Evolutionary conservation across 2,113 vertebrate species (phyloP).

Genomic region (Anser cygnoides): DNA sequence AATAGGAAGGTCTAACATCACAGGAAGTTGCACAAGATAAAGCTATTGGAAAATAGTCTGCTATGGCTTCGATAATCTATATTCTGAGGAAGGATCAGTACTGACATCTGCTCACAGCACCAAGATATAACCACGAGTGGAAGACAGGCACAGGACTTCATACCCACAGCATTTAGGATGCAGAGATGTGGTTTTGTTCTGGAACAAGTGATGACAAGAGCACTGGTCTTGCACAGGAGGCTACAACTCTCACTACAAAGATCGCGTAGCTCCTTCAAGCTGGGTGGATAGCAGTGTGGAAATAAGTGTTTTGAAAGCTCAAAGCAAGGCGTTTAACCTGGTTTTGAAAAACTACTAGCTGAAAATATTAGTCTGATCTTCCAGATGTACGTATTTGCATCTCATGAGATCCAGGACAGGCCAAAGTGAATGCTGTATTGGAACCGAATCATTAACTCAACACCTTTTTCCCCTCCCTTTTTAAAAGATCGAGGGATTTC

Average conservation of each 20-base stretch:
- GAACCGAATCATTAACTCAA: background rate
- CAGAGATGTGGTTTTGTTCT: background rate
- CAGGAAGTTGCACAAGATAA: background rate
- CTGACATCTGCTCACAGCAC: background rate
- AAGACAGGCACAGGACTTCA: background rate
- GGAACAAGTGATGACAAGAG: background rate
- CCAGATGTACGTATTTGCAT: background rate
- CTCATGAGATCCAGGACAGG: background rate
- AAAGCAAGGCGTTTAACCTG: background rate
- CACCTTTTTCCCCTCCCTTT: background rate
- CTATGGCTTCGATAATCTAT: background rate
- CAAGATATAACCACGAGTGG: background rate
- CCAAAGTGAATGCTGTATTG: background rate
- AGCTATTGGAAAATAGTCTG: background rate
- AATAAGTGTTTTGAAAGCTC: background rate
- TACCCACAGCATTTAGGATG: fast-evolving
- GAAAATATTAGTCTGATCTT: background rate
- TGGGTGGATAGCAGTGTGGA: background rate
- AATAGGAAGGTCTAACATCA: background rate
- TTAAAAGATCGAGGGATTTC: background rate
- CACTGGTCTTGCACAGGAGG: fast-evolving
- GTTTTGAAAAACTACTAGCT: background rate
- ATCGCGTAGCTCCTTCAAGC: background rate
- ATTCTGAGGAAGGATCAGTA: background rate
- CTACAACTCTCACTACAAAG: background rate